phyloP scores from a whole-genome alignment of 2,888 invertebrate species.

The Caenorhabditis sp. region DNA sequence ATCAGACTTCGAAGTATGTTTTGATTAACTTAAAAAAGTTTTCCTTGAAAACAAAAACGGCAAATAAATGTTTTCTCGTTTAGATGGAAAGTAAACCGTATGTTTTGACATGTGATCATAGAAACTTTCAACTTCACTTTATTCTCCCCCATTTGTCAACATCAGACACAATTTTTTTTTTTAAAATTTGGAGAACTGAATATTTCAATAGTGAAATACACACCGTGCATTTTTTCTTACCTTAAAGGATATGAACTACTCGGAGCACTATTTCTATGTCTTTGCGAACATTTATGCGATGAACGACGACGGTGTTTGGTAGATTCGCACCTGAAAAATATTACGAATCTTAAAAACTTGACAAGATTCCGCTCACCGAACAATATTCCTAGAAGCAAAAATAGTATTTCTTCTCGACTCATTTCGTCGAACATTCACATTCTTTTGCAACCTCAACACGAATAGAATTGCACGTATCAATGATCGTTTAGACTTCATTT shows the following conservation, averaged over 20 bases:
- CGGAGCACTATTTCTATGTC: constrained; percentile 64
- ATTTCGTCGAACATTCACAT: constrained; percentile 45
- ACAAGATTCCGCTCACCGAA: constrained; percentile 22
- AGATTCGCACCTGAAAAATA: constrained; percentile 48
- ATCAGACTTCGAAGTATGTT: too few species aligned
- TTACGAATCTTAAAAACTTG: too few species aligned
- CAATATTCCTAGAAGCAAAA: constrained; percentile 27
- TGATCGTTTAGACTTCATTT: constrained; percentile 57
- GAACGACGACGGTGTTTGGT: constrained; percentile 54
- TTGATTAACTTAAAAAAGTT: too few species aligned
- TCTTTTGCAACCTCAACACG: constrained; percentile 61
- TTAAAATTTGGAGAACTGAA: too few species aligned
- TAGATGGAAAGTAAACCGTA: neutral
- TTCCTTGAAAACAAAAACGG: too few species aligned
- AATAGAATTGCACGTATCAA: constrained; percentile 64
- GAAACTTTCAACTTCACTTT: too few species aligned
- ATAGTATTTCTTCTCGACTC: constrained; percentile 46
- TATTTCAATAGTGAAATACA: too few species aligned
- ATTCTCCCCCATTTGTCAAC: too few species aligned
- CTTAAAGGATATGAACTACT: constrained; percentile 54
- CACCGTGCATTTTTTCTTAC: too few species aligned
- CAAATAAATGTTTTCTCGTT: neutral
- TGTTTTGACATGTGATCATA: too few species aligned
- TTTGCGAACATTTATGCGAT: constrained; percentile 44
- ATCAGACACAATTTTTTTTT: too few species aligned